phyloP scores from a whole-genome alignment of 2,113 vertebrate genomes.

The Monarcha castaneiventris region DNA sequence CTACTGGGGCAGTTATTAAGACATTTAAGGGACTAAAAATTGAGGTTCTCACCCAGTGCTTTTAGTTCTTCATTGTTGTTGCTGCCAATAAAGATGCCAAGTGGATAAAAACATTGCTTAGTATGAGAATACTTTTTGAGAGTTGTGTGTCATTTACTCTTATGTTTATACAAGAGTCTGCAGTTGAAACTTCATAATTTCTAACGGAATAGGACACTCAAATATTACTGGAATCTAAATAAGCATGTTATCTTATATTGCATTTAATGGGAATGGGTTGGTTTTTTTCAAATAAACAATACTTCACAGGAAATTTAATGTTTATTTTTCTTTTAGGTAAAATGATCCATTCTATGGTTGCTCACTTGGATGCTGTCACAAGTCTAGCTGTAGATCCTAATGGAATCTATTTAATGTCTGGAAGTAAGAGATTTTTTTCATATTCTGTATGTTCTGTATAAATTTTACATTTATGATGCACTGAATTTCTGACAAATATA shows the following conservation, averaged over 20 bases:
- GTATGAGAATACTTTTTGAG: not conserved
- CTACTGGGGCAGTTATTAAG: not conserved
- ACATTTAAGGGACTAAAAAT: not conserved
- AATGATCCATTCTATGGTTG: constrained; percentile 98
- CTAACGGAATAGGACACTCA: not conserved
- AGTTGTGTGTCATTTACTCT: not conserved
- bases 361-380: constrained; percentile 98
- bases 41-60: not conserved
- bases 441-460: not conserved
- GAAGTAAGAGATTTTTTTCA: constrained; percentile 82
- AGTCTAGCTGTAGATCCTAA: constrained; percentile 98
- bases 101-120: not conserved
- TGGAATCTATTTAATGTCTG: constrained; percentile 99
- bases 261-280: not conserved
- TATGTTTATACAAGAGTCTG: not conserved
- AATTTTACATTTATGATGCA: not conserved
- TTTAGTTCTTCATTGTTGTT: not conserved
- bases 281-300: not conserved
- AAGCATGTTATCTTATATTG: not conserved
- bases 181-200: not conserved
- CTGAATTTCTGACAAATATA: not conserved
- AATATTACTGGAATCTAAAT: not conserved
- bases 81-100: not conserved
- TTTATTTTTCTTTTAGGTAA: constrained; percentile 82
- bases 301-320: not conserved